phyloP scores from a whole-genome alignment of 2,797 vertebrate genomes.

The Rousettus madagascariensis region DNA sequence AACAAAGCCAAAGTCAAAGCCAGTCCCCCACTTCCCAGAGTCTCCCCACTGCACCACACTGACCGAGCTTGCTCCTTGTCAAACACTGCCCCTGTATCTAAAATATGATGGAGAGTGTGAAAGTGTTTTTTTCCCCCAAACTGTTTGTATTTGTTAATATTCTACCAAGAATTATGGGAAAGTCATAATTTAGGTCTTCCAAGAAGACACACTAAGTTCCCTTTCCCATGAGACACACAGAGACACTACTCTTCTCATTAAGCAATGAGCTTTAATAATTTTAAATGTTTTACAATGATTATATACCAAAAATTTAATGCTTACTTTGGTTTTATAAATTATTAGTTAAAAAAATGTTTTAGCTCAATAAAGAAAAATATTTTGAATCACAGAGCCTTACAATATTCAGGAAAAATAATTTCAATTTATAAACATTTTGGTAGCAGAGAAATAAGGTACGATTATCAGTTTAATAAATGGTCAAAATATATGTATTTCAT shows the following conservation, averaged over 20 bases:
- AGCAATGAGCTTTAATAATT: neutral
- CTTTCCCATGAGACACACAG: neutral
- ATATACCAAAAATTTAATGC: neutral
- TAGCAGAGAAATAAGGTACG: constrained; percentile 16
- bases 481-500: neutral
- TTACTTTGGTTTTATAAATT: constrained; percentile 30
- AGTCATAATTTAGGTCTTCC: neutral
- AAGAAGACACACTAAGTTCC: neutral
- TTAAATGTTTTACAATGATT: neutral
- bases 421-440: neutral
- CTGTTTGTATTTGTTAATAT: neutral
- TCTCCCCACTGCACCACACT: neutral
- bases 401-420: neutral
- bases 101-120: neutral
- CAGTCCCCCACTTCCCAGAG: neutral
- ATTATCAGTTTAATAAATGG: neutral
- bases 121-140: neutral
- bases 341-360: neutral
- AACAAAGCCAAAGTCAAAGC: neutral
- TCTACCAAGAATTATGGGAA: neutral
- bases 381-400: neutral
- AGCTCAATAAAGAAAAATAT: constrained; percentile 21
- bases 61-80: neutral
- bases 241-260: neutral
- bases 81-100: neutral